Base-by-base conservation (phyloP, 2,888 invertebrate species). In the Esperia sulphurella region DNA sequence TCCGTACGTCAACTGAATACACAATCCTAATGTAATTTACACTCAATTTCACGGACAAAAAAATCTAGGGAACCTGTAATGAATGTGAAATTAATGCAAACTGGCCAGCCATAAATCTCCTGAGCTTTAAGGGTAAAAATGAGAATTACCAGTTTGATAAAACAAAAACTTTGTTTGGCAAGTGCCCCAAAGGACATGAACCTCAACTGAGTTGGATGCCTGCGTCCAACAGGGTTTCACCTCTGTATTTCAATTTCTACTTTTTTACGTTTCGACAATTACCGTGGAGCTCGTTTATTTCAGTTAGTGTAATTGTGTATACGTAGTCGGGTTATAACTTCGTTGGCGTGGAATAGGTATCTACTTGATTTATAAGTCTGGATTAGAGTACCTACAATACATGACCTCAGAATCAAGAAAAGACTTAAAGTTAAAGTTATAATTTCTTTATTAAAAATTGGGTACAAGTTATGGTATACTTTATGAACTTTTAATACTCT, bases 21-120 rank as follows among this genome's bases (percentile, higher is more conserved):
- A 63, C 55, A 63, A 61, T 64, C 53, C 55, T 59, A 63, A 65
- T 68, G 65, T 69, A 77, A 76, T 77, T 78, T 71, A 68, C 74
- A 75, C 73, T 73, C 68, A 64, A 71, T 73, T 54, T 58, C 50
- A 56, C 51, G 61, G 56, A 56, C 55, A 68, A 77, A 68, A 62
- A 77, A 75, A 71, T 66, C 66, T 59, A 65, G 73, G 71, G 79
- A 78, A 33, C 74, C 77, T 76, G 79, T 84, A 82, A 87, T 84
- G 75, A 84, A 88, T 85, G 80, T 67, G 79, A 82, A 80, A 87
- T 87, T 84, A 85, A 88, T 88, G 80, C 83, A 81, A 85, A 88
- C 79, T 82, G 81, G 75, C 73, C 72, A 70, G 73, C 77, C 66
- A 82, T 87, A 86, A 88, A 87, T 87, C 83, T 82, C 77, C 54